A percentile compares a stretch with the other conserved stretches of the same genome.
Conservation (phyloP, 2,888 invertebrate species). For the Xylocampa areola region DNA sequence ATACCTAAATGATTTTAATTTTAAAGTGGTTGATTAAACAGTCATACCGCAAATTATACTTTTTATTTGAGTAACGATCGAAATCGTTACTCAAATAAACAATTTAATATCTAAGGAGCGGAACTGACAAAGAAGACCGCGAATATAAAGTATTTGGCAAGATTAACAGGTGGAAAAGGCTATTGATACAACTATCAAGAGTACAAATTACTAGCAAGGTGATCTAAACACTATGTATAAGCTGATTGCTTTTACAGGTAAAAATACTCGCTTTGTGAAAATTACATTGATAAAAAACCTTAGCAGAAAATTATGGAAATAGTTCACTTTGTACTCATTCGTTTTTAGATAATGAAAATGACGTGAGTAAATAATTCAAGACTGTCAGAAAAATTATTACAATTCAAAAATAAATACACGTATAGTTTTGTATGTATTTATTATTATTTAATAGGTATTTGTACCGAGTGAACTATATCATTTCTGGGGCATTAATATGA, state of each 20-base stretch:
- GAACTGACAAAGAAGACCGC: too few species aligned
- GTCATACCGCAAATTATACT: too few species aligned
- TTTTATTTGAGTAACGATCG: too few species aligned
- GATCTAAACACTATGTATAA: slow-evolving; percentile 34
- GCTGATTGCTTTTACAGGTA: slow-evolving; percentile 24
- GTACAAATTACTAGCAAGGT: slow-evolving; percentile 52
- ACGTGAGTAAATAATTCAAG: too few species aligned
- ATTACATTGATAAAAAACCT: slow-evolving; percentile 18
- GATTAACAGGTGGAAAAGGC: slow-evolving; percentile 24
- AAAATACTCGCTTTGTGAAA: slow-evolving; percentile 26
- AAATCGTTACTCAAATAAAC: too few species aligned
- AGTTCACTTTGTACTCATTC: slow-evolving; percentile 23
- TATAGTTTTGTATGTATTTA: too few species aligned
- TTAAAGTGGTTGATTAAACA: too few species aligned
- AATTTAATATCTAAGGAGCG: too few species aligned
- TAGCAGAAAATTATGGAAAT: slow-evolving; percentile 11
- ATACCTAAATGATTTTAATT: too few species aligned
- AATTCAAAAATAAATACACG: too few species aligned
- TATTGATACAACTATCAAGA: slow-evolving; percentile 45
- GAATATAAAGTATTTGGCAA: slow-evolving; percentile 16
- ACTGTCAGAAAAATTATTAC: too few species aligned
- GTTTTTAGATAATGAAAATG: too few species aligned
- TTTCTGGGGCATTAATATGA: neutral
- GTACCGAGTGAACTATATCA: slow-evolving; percentile 25
- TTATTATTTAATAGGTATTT: neutral